Percentiles rank a stretch among this genome's conserved stretches.
Conservation (phyloP, 1,140 invertebrate genomes). For the Steinernema feltiae region DNA sequence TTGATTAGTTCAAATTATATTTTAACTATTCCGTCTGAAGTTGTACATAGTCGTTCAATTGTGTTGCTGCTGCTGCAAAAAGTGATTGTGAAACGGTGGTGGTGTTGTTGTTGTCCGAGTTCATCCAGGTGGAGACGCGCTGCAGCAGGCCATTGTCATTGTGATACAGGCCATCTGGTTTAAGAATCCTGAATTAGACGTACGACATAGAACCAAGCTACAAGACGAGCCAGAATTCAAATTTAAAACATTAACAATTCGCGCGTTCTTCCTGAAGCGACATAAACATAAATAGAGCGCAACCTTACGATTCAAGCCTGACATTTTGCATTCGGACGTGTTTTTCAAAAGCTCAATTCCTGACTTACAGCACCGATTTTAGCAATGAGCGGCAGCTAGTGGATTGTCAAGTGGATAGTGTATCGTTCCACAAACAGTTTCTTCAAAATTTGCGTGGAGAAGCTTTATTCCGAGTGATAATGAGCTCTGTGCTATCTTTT, state of each 20-base stretch:
- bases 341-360: no score
- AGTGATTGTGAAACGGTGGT: neutral
- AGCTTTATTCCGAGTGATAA: no score
- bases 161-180: constrained; percentile 23
- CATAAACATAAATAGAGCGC: no score
- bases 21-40: neutral
- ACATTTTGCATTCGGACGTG: no score
- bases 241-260: neutral
- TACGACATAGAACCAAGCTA: neutral
- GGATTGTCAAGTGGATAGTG: no score
- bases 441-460: no score
- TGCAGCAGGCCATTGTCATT: neutral
- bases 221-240: neutral
- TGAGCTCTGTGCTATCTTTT: no score
- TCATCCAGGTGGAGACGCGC: neutral
- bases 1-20: neutral
- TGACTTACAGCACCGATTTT: no score
- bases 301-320: no score
- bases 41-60: constrained; percentile 4
- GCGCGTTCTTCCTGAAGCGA: no score
- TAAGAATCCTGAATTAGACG: constrained; percentile 24
- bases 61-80: neutral
- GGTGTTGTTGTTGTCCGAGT: neutral
- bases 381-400: no score
- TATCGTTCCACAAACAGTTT: no score